Conservation (phyloP, 2,797 vertebrate species). For the Telmatherina bonti region DNA sequence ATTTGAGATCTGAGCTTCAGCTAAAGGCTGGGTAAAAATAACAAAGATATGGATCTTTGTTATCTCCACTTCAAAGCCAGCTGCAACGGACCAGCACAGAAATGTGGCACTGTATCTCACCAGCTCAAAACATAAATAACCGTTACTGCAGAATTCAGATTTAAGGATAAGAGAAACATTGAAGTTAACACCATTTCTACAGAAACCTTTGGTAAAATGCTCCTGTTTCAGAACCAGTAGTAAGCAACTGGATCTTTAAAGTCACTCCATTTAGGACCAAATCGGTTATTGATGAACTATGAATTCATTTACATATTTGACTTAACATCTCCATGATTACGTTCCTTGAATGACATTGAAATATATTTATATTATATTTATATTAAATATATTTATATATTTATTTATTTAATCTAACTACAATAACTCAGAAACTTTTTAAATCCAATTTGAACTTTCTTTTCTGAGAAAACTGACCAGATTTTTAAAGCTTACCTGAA, state of each 20-base stretch:
- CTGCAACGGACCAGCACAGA: slow-evolving; percentile 12
- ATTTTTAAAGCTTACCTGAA: too few relatives aligned
- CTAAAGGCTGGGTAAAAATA: slow-evolving; percentile 4
- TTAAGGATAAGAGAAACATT: slow-evolving; percentile 4
- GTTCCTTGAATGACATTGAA: neutral
- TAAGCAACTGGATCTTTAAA: neutral
- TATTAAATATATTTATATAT: too few relatives aligned
- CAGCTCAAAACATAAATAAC: slow-evolving; percentile 1
- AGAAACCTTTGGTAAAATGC: neutral
- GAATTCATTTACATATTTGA: too few relatives aligned
- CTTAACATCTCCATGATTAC: neutral
- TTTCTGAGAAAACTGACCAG: too few relatives aligned
- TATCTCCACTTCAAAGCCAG: slow-evolving; percentile 23
- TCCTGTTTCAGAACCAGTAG: neutral
- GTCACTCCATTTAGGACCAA: neutral
- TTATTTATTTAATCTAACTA: too few relatives aligned
- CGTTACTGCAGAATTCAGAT: neutral
- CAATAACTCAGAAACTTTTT: too few relatives aligned
- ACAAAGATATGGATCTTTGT: slow-evolving; percentile 28
- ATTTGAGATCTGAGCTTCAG: slow-evolving; percentile 22
- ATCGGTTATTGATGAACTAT: neutral
- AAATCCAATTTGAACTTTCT: too few relatives aligned
- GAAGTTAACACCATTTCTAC: neutral
- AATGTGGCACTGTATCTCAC: slow-evolving; percentile 18
- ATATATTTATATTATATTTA: too few relatives aligned